Conservation (phyloP, 1,140 invertebrate species). For the Andricus grossulariae region DNA sequence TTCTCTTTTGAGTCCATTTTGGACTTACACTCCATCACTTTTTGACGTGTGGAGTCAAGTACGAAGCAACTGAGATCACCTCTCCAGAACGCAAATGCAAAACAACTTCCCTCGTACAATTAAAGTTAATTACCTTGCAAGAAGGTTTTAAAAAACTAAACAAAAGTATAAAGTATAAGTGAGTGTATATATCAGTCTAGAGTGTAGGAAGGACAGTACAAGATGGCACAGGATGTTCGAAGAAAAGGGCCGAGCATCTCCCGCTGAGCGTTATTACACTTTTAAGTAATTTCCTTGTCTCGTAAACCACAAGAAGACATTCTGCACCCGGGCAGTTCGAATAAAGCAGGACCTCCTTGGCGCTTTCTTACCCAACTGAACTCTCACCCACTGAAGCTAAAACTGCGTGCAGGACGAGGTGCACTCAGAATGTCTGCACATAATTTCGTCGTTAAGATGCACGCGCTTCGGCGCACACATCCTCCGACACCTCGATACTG, state of each 20-base stretch:
- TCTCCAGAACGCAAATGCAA: not conserved
- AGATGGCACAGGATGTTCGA: constrained; percentile 40
- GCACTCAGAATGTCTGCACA: constrained; percentile 42
- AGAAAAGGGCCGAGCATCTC: constrained; percentile 39
- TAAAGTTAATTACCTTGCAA: not conserved
- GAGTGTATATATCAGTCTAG: constrained; percentile 25
- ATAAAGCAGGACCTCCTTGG: constrained; percentile 45
- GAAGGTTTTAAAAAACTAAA: not conserved
- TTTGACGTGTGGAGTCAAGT: not conserved
- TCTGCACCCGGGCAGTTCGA: constrained; percentile 40
- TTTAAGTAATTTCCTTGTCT: constrained; percentile 73
- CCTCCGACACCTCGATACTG: too few relatives aligned
- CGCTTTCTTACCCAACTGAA: constrained; percentile 49
- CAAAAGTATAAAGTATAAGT: constrained; percentile 36
- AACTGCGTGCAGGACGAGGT: constrained; percentile 37
- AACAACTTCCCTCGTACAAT: not conserved
- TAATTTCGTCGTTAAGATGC: constrained; percentile 50
- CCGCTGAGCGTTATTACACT: constrained; percentile 67
- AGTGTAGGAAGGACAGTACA: constrained; percentile 32
- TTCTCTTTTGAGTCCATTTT: too few relatives aligned
- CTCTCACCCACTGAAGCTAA: constrained; percentile 46
- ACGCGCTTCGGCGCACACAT: constrained; percentile 32
- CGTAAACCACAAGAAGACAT: constrained; percentile 64
- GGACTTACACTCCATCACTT: not conserved
- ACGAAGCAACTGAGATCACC: not conserved